Conservation (phyloP, 2,113 vertebrate species). For the Formicarius rufipectus region DNA sequence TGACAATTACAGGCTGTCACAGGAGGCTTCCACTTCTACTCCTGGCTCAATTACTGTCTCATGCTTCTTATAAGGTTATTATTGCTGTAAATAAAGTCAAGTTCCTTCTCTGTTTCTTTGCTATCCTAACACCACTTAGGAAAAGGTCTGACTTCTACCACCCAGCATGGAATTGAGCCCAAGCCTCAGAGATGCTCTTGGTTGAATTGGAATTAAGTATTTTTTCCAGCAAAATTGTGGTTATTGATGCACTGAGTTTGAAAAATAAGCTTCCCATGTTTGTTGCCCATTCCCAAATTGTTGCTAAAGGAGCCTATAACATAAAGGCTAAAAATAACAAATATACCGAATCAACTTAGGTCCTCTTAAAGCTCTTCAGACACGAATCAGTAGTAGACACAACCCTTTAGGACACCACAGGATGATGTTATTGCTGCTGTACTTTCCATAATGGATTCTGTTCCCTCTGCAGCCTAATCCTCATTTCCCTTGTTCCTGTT, state of each 20-base stretch:
- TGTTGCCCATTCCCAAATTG: neutral
- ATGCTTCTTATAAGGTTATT: neutral
- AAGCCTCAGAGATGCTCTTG: neutral
- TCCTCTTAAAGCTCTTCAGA: neutral
- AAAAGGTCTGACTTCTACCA: neutral
- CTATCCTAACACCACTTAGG: neutral
- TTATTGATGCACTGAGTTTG: neutral
- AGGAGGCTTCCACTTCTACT: neutral
- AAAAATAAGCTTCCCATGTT: neutral
- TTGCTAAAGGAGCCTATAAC: neutral
- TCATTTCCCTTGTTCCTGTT: neutral
- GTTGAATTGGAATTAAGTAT: neutral
- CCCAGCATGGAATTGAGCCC: neutral
- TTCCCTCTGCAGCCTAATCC: neutral
- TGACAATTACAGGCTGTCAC: constrained; percentile 11
- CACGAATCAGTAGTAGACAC: too few species aligned
- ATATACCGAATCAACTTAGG: neutral
- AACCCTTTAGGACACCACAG: neutral
- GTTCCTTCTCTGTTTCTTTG: neutral
- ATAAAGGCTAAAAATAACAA: neutral
- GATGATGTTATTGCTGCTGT: neutral
- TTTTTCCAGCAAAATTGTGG: neutral
- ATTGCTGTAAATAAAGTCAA: constrained; percentile 18
- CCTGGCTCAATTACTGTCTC: constrained; percentile 7
- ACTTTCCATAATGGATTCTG: neutral